Conservation (phyloP, 1,140 invertebrate genomes). For the Prorops nasuta region DNA sequence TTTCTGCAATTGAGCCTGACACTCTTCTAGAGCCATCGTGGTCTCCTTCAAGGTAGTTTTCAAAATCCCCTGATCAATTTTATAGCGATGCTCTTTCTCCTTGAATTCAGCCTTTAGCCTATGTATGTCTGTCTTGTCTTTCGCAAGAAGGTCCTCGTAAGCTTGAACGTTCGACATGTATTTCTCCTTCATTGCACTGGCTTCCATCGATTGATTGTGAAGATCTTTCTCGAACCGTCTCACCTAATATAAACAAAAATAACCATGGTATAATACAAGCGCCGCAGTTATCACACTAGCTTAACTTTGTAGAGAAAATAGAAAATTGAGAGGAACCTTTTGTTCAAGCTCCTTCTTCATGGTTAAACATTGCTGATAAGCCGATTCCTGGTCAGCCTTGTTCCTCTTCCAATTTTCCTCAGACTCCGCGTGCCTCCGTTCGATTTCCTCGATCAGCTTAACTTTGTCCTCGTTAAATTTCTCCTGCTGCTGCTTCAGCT, state of each 20-base stretch:
- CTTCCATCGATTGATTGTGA: slow-evolving; percentile 27
- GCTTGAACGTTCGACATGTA: slow-evolving; percentile 22
- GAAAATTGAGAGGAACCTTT: too few species aligned
- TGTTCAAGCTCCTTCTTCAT: slow-evolving; percentile 34
- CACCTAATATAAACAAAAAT: too few species aligned
- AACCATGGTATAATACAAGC: too few species aligned
- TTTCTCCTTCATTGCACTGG: slow-evolving; percentile 32
- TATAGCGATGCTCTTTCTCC: slow-evolving; percentile 36
- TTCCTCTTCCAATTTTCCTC: slow-evolving; percentile 26
- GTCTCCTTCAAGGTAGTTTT: slow-evolving; percentile 41
- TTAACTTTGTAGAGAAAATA: too few species aligned
- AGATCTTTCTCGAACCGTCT: slow-evolving; percentile 32
- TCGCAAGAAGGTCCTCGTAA: slow-evolving; percentile 39
- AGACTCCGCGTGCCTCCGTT: slow-evolving; percentile 19
- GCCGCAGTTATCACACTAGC: too few species aligned
- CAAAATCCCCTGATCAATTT: slow-evolving; percentile 38
- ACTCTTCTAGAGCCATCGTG: slow-evolving; percentile 38
- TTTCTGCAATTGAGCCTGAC: slow-evolving; percentile 42
- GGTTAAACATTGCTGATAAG: slow-evolving; percentile 15
- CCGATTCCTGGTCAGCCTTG: slow-evolving; percentile 32
- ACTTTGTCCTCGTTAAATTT: slow-evolving; percentile 23
- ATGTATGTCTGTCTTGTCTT: slow-evolving; percentile 33
- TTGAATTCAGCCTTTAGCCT: slow-evolving; percentile 32
- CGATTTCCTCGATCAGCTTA: slow-evolving; percentile 23
- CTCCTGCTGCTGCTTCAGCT: slow-evolving; percentile 25